A percentile compares a stretch with the other conserved stretches of the same genome.
These are phyloP conservation scores for Sabatieria punctata DNA, from an alignment of 2,888 invertebrate species.

Conservation along the genomic window DNA sequence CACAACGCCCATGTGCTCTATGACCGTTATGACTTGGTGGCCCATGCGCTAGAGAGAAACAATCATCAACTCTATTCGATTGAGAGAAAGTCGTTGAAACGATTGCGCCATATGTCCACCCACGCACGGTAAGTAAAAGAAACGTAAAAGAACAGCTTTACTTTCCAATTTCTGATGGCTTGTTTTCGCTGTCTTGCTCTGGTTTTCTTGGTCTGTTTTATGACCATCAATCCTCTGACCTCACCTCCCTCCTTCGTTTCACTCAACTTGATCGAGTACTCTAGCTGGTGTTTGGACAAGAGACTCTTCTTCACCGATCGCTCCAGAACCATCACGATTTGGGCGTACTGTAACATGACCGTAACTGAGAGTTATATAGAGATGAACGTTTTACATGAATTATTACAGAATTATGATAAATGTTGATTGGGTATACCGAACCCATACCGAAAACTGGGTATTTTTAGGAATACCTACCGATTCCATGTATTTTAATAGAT, in stretches of 20 bases:
- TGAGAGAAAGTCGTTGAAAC: no score
- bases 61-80: no score
- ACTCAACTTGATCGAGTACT: slow-evolving; percentile 72
- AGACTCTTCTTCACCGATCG: slow-evolving; percentile 75
- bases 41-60: no score
- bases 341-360: slow-evolving; percentile 81
- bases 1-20: no score
- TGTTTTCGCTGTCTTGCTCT: slow-evolving; percentile 87
- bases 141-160: no score
- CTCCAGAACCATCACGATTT: slow-evolving; percentile 89
- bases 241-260: slow-evolving; percentile 42
- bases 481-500: no score
- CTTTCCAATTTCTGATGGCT: slow-evolving; percentile 93
- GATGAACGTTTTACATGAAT: slow-evolving; percentile 19
- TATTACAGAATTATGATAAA: slow-evolving; percentile 16
- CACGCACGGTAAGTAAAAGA: no score
- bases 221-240: slow-evolving; percentile 86
- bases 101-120: no score
- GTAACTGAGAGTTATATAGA: slow-evolving; percentile 3
- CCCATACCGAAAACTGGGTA: no score
- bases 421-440: not conserved
- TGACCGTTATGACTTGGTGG: no score
- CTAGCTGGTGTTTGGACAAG: slow-evolving; percentile 72
- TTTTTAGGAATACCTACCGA: no score
- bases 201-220: slow-evolving; percentile 89